These are phyloP conservation scores for Phaetusa simplex DNA, from an alignment of 2,113 vertebrate genomes.

Conservation along the genomic window DNA sequence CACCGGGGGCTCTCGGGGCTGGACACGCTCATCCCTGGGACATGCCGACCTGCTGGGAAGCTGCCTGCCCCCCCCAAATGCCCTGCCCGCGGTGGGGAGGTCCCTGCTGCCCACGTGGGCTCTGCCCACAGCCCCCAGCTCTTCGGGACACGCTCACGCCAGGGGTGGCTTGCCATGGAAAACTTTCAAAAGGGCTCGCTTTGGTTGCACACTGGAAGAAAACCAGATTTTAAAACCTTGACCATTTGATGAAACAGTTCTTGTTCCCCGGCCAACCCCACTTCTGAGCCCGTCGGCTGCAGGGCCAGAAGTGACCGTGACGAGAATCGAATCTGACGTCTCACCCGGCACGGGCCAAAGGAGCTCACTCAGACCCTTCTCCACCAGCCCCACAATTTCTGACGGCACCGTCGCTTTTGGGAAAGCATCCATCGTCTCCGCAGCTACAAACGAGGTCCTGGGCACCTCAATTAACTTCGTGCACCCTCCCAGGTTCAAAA, in stretches of 20 bases:
- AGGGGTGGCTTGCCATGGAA: fast-evolving
- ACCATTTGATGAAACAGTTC: not conserved
- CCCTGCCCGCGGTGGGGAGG: not conserved
- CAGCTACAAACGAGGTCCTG: not conserved
- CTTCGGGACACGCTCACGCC: fast-evolving
- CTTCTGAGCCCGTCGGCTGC: not conserved
- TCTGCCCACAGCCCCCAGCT: not conserved
- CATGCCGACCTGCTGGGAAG: not conserved
- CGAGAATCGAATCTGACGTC: not conserved
- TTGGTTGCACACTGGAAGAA: not conserved
- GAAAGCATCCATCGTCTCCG: not conserved
- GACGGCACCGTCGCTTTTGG: not conserved
- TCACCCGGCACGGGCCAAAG: not conserved
- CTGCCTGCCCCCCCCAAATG: not conserved
- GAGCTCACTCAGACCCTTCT: not conserved
- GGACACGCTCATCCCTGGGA: not conserved
- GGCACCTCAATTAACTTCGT: not conserved
- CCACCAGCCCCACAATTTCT: not conserved
- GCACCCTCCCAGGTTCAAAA: not conserved
- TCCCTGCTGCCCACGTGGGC: not conserved
- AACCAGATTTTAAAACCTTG: constrained; percentile 35
- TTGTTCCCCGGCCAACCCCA: not conserved
- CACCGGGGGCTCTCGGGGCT: fast-evolving
- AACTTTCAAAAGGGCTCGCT: not conserved
- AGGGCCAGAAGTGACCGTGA: not conserved